A percentile compares a stretch with the other conserved stretches of the same genome.
Evolutionary conservation across 2,888 invertebrate species (phyloP).

Genomic region (Hirtodrosophila cameraria): DNA sequence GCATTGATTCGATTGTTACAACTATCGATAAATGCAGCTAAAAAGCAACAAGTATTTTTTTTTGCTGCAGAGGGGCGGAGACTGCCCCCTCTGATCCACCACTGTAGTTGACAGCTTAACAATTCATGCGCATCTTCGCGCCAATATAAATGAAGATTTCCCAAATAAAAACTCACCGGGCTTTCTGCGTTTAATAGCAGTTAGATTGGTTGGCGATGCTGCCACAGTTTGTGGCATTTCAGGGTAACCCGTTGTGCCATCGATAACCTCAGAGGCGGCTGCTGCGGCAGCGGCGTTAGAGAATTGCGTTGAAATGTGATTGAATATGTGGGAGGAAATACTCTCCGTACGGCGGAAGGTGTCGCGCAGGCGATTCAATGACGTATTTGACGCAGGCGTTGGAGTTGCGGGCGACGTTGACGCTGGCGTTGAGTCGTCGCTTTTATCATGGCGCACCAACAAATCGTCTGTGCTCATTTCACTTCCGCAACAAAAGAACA

Average conservation of each 20-base stretch:
- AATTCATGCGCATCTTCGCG: too few relatives aligned
- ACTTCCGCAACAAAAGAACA: conserved; percentile 11
- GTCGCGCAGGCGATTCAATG: conserved; percentile 82
- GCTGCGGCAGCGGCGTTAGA: conserved; percentile 79
- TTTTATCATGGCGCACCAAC: conserved; percentile 81
- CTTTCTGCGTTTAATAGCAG: conserved; percentile 69
- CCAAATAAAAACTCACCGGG: conserved; percentile 72
- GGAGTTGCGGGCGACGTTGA: conserved; percentile 31
- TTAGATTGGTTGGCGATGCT: conserved; percentile 11
- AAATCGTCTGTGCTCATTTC: conserved; percentile 81
- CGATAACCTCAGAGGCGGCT: conserved; percentile 73
- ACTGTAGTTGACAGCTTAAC: too few relatives aligned
- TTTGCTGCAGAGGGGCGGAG: too few relatives aligned
- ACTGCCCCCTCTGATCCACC: too few relatives aligned
- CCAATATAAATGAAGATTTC: too few relatives aligned
- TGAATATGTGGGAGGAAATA: conserved; percentile 81
- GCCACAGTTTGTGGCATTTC: conserved; percentile 36
- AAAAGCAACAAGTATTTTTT: too few relatives aligned
- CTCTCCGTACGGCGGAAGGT: conserved; percentile 83
- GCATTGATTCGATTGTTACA: too few relatives aligned
- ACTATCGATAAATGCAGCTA: too few relatives aligned
- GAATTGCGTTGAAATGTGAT: conserved; percentile 79
- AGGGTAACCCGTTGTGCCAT: conserved; percentile 71
- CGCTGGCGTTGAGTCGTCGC: conserved; percentile 73
- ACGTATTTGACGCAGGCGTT: conserved; percentile 59